A percentile compares a stretch with the other conserved stretches of the same genome.
These are phyloP conservation scores for Anolis carolinensis DNA, from an alignment of 2,113 vertebrate species.

Conservation along the genomic window DNA sequence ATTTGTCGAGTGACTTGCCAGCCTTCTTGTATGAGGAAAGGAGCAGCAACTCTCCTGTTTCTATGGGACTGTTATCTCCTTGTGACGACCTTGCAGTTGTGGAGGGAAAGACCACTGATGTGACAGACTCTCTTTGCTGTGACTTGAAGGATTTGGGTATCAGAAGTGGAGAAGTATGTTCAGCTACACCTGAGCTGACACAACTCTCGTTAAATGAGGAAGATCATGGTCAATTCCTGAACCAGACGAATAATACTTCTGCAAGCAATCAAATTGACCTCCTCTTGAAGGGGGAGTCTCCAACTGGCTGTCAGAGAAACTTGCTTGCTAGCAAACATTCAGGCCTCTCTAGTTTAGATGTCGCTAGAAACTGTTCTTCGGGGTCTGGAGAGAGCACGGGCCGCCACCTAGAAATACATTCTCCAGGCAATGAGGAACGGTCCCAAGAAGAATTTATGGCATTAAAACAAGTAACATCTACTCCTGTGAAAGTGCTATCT, in stretches of 20 bases:
- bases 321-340: neutral
- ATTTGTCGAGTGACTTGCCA: neutral
- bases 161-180: slow-evolving; percentile 53
- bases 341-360: slow-evolving; percentile 6
- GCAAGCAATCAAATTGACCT: slow-evolving; percentile 30
- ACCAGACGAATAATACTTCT: neutral
- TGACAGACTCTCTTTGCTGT: slow-evolving; percentile 45
- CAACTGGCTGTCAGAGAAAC: neutral
- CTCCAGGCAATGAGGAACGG: neutral
- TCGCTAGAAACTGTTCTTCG: slow-evolving; percentile 16
- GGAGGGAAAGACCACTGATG: neutral
- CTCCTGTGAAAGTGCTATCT: slow-evolving; percentile 72
- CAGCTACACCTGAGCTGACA: slow-evolving; percentile 59
- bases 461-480: slow-evolving; percentile 80
- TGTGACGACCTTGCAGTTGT: slow-evolving; percentile 21
- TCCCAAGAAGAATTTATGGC: neutral
- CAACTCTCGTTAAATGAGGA: slow-evolving; percentile 44
- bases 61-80: neutral
- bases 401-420: neutral
- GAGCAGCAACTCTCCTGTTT: neutral
- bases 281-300: slow-evolving; percentile 26
- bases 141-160: slow-evolving; percentile 71
- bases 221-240: slow-evolving; percentile 14
- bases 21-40: neutral
- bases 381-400: neutral